Evolutionary conservation across 2,797 vertebrate genomes (phyloP).

Genomic region (Ispidina picta): DNA sequence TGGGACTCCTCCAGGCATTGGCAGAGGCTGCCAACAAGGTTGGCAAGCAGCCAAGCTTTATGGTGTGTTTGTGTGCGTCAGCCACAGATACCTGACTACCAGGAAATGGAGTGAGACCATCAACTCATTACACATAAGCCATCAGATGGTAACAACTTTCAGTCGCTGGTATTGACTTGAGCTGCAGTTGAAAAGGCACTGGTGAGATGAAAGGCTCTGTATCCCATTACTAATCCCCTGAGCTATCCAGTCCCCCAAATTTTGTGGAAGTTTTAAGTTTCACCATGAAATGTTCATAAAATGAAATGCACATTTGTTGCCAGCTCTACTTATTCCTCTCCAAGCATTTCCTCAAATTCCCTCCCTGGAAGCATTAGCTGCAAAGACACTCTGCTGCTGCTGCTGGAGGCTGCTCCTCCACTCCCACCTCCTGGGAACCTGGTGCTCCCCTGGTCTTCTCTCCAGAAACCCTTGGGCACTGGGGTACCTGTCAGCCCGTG

Average conservation of each 20-base stretch:
- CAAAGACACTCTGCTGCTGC: neutral
- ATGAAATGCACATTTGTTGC: conserved; percentile 74
- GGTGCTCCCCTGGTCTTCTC: accelerated
- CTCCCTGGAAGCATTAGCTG: neutral
- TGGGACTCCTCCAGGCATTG: neutral
- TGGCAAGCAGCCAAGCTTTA: conserved; percentile 10
- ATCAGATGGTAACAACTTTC: conserved; percentile 71
- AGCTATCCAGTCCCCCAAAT: conserved; percentile 68
- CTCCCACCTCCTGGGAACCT: neutral
- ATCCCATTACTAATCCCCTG: conserved; percentile 74
- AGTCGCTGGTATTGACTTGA: conserved; percentile 54
- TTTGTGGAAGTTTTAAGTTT: conserved; percentile 75
- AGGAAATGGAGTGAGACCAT: conserved; percentile 63
- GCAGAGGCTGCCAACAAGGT: neutral
- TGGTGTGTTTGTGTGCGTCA: conserved; percentile 37
- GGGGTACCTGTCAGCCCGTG: neutral
- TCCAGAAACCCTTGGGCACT: neutral
- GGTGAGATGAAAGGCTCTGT: conserved; percentile 70
- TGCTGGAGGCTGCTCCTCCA: neutral
- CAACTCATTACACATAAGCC: conserved; percentile 56
- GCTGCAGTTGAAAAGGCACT: conserved; percentile 69
- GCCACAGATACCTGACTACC: conserved; percentile 54
- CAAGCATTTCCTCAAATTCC: conserved; percentile 27
- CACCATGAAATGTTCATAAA: conserved; percentile 74
- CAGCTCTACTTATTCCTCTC: conserved; percentile 40